Base-by-base conservation (phyloP, 64 coral and sea anemone species). In the Dendronephthya gigantea region DNA sequence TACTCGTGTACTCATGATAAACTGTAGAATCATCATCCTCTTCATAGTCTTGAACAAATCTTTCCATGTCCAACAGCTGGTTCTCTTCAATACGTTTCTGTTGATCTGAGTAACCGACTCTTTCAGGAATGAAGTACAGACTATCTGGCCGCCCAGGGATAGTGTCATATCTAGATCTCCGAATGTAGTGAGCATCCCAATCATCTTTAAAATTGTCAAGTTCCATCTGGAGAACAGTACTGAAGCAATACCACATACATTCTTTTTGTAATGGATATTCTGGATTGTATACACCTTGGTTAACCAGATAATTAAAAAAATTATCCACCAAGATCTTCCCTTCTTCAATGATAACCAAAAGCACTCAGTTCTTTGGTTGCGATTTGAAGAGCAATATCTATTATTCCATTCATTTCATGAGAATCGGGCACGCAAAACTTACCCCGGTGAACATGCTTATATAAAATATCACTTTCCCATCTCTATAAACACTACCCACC, bases 1-100 rank as follows among this genome's bases (percentile, higher is more conserved):
- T n/a, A n/a, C n/a, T n/a, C n/a, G n/a, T n/a, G 68, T 74, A 74
- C 68, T 74, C 68, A 74, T 74, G 68, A 74, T 74, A 74, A 74
- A 74, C 30, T 27, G 68, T 8, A 30, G 32, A 30, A 11, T 74
- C 68, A 11, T 74, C n/a, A 35, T 74, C 68, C 13, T 0, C 68
- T 74, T 74, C 68, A 74, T 74, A 74, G 2, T 74, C 68, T 35
- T 35, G 68, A 74, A 74, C 68, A 74, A 74, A 74, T 74, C 68
- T 74, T 27, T 74, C 68, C 68, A 74, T 74, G 68, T 74, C 68
- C 68, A 74, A 30, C n/a, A 74, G 68, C n/a, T 74, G 68, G 68
- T 74, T 35, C 68, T 74, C 68, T 35, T 74, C 68, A 74, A 74
- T 8, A 74, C 30, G 68, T 74, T 74, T 74, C 30, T 74, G 68